Percentiles rank a stretch among this genome's conserved stretches.
These are phyloP conservation scores for Drosophila barbarae DNA, from an alignment of 2,888 invertebrate genomes.

Conservation along the genomic window DNA sequence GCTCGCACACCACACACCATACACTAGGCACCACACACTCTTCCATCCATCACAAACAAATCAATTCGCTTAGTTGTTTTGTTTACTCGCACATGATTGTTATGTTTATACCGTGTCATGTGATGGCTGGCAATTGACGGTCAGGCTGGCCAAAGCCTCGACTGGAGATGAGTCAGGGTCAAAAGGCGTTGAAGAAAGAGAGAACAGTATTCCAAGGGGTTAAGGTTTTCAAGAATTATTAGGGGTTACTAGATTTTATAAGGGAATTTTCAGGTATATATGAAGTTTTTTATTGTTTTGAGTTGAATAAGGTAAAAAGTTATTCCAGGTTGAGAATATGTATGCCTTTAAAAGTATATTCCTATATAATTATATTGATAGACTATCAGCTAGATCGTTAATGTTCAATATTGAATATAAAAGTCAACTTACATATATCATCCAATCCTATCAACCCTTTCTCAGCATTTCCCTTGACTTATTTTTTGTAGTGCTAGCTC, in stretches of 20 bases:
- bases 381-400: background rate
- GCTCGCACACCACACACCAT: conserved; percentile 3
- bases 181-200: background rate
- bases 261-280: no score
- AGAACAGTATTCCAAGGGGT: background rate
- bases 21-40: background rate
- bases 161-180: conserved; percentile 27
- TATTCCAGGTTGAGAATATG: no score
- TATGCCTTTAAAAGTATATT: no score
- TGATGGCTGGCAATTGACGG: conserved; percentile 23
- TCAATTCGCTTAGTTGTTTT: conserved; percentile 41
- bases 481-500: background rate
- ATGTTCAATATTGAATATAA: background rate
- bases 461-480: background rate
- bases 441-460: background rate
- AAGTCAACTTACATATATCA: background rate
- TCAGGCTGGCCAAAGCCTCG: conserved; percentile 8
- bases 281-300: background rate
- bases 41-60: conserved; percentile 32
- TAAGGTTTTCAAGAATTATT: background rate
- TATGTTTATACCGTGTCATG: conserved; percentile 32
- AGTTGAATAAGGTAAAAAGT: background rate
- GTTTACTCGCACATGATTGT: conserved; percentile 36
- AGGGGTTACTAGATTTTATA: background rate
- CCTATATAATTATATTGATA: background rate